Evolutionary conservation across 2,113 vertebrate species (phyloP), one percentile per base, ranked within the genome.

Genomic region (Puffinus mauretanicus): DNA sequence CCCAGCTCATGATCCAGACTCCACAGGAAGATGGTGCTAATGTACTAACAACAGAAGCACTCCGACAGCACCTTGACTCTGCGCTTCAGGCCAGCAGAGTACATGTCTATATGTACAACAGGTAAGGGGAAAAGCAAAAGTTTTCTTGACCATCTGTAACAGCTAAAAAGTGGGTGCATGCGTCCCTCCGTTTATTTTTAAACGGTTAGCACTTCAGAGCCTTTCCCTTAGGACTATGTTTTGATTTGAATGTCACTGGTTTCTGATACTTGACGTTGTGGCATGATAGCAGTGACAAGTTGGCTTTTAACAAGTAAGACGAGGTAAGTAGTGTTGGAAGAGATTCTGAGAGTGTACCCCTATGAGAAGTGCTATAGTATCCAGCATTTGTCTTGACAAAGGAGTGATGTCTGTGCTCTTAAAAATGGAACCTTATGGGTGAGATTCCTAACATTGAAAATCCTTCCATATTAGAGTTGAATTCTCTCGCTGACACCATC

Each of bases 1-100:
- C 99, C 95, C 99, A 99, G 96, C 98, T 99, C 97, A 99, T 99
- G 99, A 99, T 99, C 93, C 99, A 99, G 98, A 99, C 99, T 76
- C 99, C 99, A 14, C 98, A 98, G 96, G 99, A 99, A 98, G 98
- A 99, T 94, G 99, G 98, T 96, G 98, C 99, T 96, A 99, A 98
- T 57, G 98, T 99, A 96, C 97, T 99, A 88, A 99, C 99, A 22
- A 97, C 98, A 86, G 99, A 99, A 85, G 99, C 99, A 1, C 98
- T 99, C 46, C 98, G 98, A 51, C 99, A 99, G 93, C 99, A 99
- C 97, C 98, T 99, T 97, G 99, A 99, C 81, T 99, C 99, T 12
- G 99, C 99, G 0, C 97, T 99, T 61, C 98, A 98, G 98, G 99
- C 99, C 97, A 99, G 99, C 98, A 98, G 99, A 95, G 99, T 99